Percentiles rank a stretch among this genome's conserved stretches.
Evolutionary conservation across 1,140 invertebrate species (phyloP).

Genomic region (Plectrocnemia conspersa): DNA sequence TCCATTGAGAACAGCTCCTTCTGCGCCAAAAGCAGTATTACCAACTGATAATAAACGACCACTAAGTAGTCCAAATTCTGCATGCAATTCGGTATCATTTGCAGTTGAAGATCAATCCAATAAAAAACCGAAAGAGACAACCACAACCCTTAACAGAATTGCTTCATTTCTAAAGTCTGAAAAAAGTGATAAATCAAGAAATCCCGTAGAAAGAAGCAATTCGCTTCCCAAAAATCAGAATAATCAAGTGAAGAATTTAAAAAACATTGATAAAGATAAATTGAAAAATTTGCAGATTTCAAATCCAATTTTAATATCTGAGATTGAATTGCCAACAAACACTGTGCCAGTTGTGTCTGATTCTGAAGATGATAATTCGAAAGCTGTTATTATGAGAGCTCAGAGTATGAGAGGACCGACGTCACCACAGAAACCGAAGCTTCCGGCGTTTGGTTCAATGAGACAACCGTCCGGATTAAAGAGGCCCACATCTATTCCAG

Average conservation of each 20-base stretch:
- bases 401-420: conserved; percentile 71
- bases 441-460: conserved; percentile 80
- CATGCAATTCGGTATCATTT: conserved; percentile 43
- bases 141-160: conserved; percentile 63
- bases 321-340: conserved; percentile 56
- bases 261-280: conserved; percentile 62
- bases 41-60: conserved; percentile 45
- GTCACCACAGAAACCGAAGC: conserved; percentile 47
- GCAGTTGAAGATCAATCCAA: conserved; percentile 43
- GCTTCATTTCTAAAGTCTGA: conserved; percentile 71
- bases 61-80: conserved; percentile 50
- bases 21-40: conserved; percentile 43
- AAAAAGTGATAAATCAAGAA: conserved; percentile 51
- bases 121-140: conserved; percentile 54
- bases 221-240: conserved; percentile 56
- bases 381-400: conserved; percentile 61
- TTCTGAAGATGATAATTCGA: conserved; percentile 47
- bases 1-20: conserved; percentile 53
- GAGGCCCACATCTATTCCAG: conserved; percentile 66
- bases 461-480: conserved; percentile 56
- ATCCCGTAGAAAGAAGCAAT: conserved; percentile 53
- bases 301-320: conserved; percentile 67
- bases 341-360: conserved; percentile 55
- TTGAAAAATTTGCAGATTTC: conserved; percentile 76
- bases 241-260: conserved; percentile 57